Percentiles rank a stretch among this genome's conserved stretches.
phyloP scores from a whole-genome alignment of 2,113 vertebrate genomes.

The Sphyrna mokarran region DNA sequence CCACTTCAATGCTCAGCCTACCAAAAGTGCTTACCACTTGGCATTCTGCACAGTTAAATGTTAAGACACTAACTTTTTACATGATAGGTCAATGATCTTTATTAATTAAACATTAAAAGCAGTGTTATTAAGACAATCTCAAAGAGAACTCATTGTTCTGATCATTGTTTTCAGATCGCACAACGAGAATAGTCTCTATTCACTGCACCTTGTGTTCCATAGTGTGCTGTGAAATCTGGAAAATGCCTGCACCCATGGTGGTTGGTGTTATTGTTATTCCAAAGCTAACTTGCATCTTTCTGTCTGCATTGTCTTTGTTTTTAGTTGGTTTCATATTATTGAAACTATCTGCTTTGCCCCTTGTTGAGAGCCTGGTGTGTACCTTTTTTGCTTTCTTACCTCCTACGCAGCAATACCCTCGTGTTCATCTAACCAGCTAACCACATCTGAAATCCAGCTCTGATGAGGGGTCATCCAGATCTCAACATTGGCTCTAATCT shows the following conservation, averaged over 20 bases:
- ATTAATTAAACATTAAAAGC: background rate
- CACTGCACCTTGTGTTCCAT: background rate
- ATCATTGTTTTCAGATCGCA: background rate
- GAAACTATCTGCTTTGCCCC: background rate
- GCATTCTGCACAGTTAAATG: background rate
- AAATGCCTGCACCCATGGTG: background rate
- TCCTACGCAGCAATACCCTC: background rate
- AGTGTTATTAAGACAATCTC: background rate
- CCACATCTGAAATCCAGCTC: background rate
- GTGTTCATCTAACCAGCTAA: background rate
- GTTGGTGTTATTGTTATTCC: background rate
- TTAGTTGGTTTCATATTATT: background rate
- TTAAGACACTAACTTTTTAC: background rate
- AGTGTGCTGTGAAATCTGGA: background rate
- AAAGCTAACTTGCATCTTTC: background rate
- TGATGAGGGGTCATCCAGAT: no score
- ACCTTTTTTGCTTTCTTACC: background rate
- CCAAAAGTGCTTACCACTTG: background rate
- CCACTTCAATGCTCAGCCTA: background rate
- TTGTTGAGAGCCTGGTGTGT: background rate
- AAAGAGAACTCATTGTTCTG: background rate
- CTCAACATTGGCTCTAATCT: no score
- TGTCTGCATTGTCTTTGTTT: background rate
- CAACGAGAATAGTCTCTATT: background rate
- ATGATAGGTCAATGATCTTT: background rate